Evolutionary conservation across 2,797 vertebrate species (phyloP).

Genomic region (Urosaurus nigricauda): DNA sequence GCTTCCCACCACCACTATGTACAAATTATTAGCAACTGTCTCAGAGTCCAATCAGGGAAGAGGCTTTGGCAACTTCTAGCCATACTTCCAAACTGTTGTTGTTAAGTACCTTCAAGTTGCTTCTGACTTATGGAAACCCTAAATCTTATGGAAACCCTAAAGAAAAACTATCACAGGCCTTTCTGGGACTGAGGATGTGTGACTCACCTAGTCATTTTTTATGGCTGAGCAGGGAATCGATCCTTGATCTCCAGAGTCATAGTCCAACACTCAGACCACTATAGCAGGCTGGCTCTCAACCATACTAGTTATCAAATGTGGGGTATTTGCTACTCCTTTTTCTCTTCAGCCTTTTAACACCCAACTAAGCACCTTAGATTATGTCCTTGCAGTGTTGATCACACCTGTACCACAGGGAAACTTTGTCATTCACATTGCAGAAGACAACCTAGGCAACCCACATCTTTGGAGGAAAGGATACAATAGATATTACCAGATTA

Average conservation of each 20-base stretch:
- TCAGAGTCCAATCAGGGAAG: background rate
- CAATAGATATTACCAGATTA: background rate
- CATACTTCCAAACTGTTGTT: background rate
- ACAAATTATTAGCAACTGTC: background rate
- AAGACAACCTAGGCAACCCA: background rate
- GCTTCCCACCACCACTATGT: background rate
- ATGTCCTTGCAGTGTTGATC: no score
- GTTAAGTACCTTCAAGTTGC: no score
- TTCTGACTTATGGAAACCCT: no score
- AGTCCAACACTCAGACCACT: no score
- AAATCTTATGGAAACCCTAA: no score
- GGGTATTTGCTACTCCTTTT: background rate
- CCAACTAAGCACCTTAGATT: background rate
- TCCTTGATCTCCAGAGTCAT: no score
- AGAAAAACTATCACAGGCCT: no score
- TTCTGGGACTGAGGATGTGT: no score
- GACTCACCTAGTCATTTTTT: no score
- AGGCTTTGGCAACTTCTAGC: slow-evolving; percentile 12
- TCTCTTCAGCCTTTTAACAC: background rate
- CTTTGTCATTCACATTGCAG: background rate
- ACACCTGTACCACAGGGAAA: background rate
- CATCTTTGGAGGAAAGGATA: background rate
- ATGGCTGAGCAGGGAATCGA: no score
- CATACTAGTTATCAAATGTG: background rate
- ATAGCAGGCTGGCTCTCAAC: background rate